Conservation (phyloP, 2,113 vertebrate species). For the Struthidea cinerea region DNA sequence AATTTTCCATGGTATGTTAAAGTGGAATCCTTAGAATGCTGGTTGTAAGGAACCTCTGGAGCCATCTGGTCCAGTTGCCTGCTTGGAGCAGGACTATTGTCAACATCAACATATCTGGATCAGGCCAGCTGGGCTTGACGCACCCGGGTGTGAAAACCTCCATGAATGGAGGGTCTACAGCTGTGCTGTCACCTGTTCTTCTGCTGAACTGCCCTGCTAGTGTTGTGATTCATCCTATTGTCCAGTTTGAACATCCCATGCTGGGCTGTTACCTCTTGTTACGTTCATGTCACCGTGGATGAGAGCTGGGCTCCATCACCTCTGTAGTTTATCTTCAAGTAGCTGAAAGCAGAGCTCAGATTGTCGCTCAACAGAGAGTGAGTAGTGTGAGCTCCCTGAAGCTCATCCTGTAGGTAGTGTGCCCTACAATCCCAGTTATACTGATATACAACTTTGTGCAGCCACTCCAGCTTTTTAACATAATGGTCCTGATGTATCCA, state of each 20-base stretch:
- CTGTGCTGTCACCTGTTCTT: background rate
- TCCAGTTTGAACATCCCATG: background rate
- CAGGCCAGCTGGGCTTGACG: background rate
- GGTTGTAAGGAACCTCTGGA: background rate
- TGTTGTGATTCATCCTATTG: background rate
- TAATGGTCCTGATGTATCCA: background rate
- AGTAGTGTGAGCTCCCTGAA: background rate
- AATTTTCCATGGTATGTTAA: background rate
- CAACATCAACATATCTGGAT: background rate
- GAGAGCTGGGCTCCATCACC: background rate
- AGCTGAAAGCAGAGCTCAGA: background rate
- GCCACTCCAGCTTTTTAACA: background rate
- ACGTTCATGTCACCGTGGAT: fast-evolving
- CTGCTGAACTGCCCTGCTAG: background rate
- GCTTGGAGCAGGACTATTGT: background rate
- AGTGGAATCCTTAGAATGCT: background rate
- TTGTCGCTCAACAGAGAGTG: background rate
- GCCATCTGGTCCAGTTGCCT: background rate
- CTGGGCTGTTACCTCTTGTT: background rate
- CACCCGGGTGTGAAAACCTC: background rate
- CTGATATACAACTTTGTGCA: background rate
- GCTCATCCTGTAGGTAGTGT: background rate
- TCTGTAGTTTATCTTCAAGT: background rate
- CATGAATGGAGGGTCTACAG: background rate
- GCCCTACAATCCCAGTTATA: background rate